Evolutionary conservation across 2,113 vertebrate species (phyloP).

Genomic region (Cebus imitator): DNA sequence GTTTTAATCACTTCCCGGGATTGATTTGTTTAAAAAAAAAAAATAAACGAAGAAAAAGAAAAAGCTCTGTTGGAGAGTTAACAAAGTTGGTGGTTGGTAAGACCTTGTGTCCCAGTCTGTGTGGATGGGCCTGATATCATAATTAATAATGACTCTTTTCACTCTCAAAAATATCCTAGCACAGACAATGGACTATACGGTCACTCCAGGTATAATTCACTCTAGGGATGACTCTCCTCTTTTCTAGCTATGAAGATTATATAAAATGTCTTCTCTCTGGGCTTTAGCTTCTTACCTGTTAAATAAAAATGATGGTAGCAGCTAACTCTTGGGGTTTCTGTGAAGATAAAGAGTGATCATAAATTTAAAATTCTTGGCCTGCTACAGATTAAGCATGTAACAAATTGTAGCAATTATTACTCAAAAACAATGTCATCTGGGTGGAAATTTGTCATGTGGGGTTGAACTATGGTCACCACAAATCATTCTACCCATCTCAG

Average conservation of each 20-base stretch:
- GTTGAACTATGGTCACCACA: not conserved
- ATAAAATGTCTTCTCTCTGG: not conserved
- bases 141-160: not conserved
- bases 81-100: not conserved
- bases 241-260: not conserved
- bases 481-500: not conserved
- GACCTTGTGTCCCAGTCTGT: not conserved
- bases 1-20: not conserved
- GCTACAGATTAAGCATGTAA: not conserved
- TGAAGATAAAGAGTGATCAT: not conserved
- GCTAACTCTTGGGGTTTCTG: not conserved
- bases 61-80: not conserved
- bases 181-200: not conserved
- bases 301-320: not conserved
- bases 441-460: not conserved
- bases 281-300: not conserved
- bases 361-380: not conserved
- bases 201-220: not conserved
- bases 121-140: not conserved
- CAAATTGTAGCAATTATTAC: not conserved
- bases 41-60: too few relatives aligned
- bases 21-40: not conserved
- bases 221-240: not conserved
- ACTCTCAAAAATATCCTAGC: not conserved
- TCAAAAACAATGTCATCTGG: not conserved